Evolutionary conservation across 2,113 vertebrate genomes (phyloP).

Genomic region (Turnix velox): DNA sequence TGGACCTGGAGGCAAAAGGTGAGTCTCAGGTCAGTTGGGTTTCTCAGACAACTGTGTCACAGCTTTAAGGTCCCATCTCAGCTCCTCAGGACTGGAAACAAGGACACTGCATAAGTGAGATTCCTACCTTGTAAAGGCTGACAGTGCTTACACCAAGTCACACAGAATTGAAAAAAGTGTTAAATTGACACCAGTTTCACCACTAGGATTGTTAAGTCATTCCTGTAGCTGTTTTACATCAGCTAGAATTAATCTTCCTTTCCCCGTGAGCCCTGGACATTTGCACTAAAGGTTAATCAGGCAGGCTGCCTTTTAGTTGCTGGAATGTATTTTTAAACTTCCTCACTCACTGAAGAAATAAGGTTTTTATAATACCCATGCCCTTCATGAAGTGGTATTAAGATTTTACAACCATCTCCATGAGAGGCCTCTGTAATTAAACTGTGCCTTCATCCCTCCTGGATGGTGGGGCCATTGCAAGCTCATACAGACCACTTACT

Average conservation of each 20-base stretch:
- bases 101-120: not conserved
- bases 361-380: slow-evolving; percentile 3
- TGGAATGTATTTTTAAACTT: slow-evolving; percentile 17
- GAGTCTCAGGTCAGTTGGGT: not conserved
- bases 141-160: not conserved
- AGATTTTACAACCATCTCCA: slow-evolving; percentile 14
- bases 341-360: slow-evolving; percentile 17
- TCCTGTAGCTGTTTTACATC: slow-evolving; percentile 12
- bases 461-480: not conserved
- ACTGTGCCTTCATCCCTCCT: not conserved
- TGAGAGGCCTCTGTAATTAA: slow-evolving; percentile 2
- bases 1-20: not conserved
- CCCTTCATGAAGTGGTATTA: not conserved
- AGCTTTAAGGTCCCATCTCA: not conserved
- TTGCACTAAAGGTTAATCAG: slow-evolving; percentile 20
- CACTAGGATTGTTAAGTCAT: not conserved
- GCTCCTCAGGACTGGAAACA: not conserved
- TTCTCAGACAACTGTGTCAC: not conserved
- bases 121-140: not conserved
- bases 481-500: not conserved
- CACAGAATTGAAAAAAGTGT: not conserved
- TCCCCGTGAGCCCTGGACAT: not conserved
- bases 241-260: slow-evolving; percentile 12
- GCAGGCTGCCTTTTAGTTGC: not conserved
- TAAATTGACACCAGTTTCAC: not conserved